Base-by-base conservation (phyloP, 2,797 vertebrate species). In the Threskiornis aethiopicus region DNA sequence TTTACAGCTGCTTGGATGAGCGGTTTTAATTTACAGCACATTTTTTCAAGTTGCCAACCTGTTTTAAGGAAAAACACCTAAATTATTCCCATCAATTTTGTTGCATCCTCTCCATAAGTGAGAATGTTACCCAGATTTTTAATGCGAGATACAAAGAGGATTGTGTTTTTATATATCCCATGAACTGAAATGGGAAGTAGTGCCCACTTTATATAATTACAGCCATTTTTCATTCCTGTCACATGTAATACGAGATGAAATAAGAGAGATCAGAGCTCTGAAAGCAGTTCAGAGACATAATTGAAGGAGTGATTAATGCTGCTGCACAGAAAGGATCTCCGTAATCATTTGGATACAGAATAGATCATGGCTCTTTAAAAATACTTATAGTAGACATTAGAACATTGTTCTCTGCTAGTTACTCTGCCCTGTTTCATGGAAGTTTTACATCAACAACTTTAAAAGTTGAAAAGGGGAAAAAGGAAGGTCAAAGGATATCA, bases 1-100 rank as follows among this genome's bases (percentile, higher is more conserved):
- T 89, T 94, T 94, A 80, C 77, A 94, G 76, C 69, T 94, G 81
- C 79, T 89, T 82, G 78, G 88, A 87, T 92, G 72, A 83, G 49
- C 14, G 13, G n/a, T 72, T 96, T 95, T 86, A 91, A 95, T 93
- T 96, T 93, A 94, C 84, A 65, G 62, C 26, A 49, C 41, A 18
- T 35, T 69, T 95, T 92, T 89, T 58, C 42, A 75, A 89, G 47
- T 37, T 86, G 41, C 57, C 69, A 89, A 42, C 47, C 20, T 69
- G 13, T 31, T 91, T 91, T 65, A 35, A 39, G 46, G 51, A 49
- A 71, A 92, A 84, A 52, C 13, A 16, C 31, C 47, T 41, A 29
- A 80, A 86, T 90, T 47, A 67, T 70, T 77, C 35, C 55, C 14
- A 9, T 73, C 18, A 25, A 10, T 73, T 35, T 39, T 65, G 15